Base-by-base conservation (phyloP, 2,113 vertebrate species). In the Labeo rohita region DNA sequence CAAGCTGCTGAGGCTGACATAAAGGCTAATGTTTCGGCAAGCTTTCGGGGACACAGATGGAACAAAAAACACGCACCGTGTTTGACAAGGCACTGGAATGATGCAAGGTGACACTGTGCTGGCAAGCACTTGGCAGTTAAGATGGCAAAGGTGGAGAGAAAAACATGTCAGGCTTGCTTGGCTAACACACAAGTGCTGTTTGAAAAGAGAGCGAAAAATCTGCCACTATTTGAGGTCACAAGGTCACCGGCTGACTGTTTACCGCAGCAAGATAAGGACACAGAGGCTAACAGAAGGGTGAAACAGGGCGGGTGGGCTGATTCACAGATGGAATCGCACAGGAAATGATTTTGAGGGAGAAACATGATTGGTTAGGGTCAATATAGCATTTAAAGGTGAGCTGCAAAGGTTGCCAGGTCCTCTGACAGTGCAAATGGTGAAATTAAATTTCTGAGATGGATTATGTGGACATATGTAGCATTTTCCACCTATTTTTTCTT, bases 91-190 rank as follows among this genome's bases (percentile, higher is more conserved):
- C 6, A 75, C 45, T 45, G 23, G 72, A 3, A 75, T 77, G 75
- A 77, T 50, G 43, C 65, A 68, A 66, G 75, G 80, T 66, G 80
- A 82, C 59, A 28, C 59, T 50, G 43, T 23, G 45, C n/a, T 75
- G n/a, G 43, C 59, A 34, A 82, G 1, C n/a, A 75, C 72, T 28
- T 68, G 59, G 43, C 36, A 66, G 61, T 15, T 23, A 68, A 82
- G 12, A 49, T 18, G 15, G n/a, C 23, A 82, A 49, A 63, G 45
- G 59, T 82, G 61, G 50, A 13, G 47, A 36, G 61, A 68, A 82
- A 66, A 68, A 18, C 59, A 68, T 45, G 56, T 82, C n/a, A 23
- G 43, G 36, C 43, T 54, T 21, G 75, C 23, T 77, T 6, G 15
- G 50, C 23, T 77, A 36, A 77, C 28, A 56, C 50, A 2, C 4